Evolutionary conservation across 2,113 vertebrate species (phyloP), one percentile per base, ranked within the genome.

Genomic region (Vulpes lagopus): DNA sequence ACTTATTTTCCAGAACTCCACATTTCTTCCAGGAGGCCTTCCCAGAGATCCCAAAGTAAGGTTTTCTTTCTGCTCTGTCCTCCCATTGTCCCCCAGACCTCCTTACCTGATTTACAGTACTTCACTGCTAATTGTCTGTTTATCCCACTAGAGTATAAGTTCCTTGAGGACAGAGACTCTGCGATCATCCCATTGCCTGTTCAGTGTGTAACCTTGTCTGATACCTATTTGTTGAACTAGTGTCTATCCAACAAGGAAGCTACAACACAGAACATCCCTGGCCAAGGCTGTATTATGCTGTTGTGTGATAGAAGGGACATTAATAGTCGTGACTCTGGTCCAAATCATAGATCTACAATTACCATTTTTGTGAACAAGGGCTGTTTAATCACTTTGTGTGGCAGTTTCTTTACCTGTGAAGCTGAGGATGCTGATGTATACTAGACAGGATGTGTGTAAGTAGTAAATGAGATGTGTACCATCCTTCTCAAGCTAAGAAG

Each of bases 151-250:
- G 11, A 55, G 9, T 14, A 17, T 27, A 15, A 22, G 43, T 17
- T 79, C 22, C 16, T 51, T 9, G 14, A 51, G 73, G 43, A 27
- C 23, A 51, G 49, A 80, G 60, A 38, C 43, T 16, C 3, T 60
- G 38, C 14, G 1, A 11, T 5, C 78, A 16, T 57, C n/a, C 17
- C 11, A 14, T 27, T 32, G 19, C 17, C 62, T 32, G 1, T 4
- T 16, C 64, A 6, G 8, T 1, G 23, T 69, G 51, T 32, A 8
- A 7, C 60, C 11, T 0, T 10, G 17, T 59, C 78, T 1, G 2
- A 10, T 19, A 11, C 10, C 4, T 55, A 6, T 43, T 30, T 69
- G n/a, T 43, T 32, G 78, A 27, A 43, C 8, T 3, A 22, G 14
- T 23, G n/a, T 15, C 76, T 69, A 5, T 38, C 17, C 65, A 16